Evolutionary conservation across 2,113 vertebrate genomes (phyloP), one percentile per base, ranked within the genome.

Genomic region (Salminus brasiliensis): DNA sequence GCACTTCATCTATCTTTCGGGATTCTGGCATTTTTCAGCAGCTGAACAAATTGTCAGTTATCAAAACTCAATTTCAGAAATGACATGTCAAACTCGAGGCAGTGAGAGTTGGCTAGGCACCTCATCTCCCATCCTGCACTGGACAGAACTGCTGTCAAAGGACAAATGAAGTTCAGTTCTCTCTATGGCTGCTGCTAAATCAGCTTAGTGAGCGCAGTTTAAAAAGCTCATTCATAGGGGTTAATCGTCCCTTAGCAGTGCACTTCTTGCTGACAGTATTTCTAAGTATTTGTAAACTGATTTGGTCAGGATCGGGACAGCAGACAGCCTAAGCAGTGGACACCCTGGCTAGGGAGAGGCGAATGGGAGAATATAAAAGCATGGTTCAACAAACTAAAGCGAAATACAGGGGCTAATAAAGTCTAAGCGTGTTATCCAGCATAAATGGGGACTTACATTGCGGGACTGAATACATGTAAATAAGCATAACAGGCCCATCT

Each of bases 1-100:
- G 90, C 89, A 90, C 89, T 91, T 92, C 91, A 93, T 93, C 91
- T 92, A 90, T 93, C 91, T 93, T 91, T 89, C 89, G 88, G 87
- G 88, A 92, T 89, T 92, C 87, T 91, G 91, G 90, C 88, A 92
- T 92, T 92, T 78, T 59, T 92, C 89, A 91, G 91, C 91, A 88
- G 87, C 90, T 87, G 90, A 93, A 92, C 90, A 93, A 93, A 93
- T 91, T 91, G 89, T 93, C 91, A 91, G 92, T 93, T 92, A 93
- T 94, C 90, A 93, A 93, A 93, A 93, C 89, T 91, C 90, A 92
- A 92, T 93, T 93, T 93, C 87, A 90, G 87, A 89, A 94, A 93
- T 92, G 91, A 93, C 90, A 91, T 89, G 87, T 92, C 76, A 83
- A 89, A 93, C 91, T 90, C 90, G 71, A 82, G 84, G 77, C 74